Conservation (phyloP, 30 jellyfish, hydroid and myxozoan genomes). For the Aurelia sp. region DNA sequence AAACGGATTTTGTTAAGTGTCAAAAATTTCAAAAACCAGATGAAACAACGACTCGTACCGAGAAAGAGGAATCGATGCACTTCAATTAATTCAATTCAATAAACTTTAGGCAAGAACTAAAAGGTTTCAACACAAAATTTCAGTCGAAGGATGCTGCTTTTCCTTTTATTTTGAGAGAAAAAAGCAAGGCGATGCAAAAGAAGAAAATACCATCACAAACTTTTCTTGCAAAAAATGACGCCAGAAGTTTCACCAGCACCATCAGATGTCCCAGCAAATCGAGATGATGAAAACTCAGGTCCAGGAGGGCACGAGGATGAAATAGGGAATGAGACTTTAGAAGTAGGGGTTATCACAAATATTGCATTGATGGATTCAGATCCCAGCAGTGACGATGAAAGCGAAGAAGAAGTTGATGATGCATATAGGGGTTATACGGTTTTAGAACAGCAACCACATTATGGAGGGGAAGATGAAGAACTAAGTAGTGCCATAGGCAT, state of each 20-base stretch:
- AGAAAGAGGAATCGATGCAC: too few relatives aligned
- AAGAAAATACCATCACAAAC: background rate
- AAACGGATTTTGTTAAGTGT: too few relatives aligned
- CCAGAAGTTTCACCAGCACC: conserved; percentile 49
- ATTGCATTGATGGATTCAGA: conserved; percentile 12
- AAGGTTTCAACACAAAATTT: too few relatives aligned
- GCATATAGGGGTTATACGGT: conserved; percentile 22
- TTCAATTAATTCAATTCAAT: too few relatives aligned
- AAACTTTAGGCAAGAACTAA: too few relatives aligned
- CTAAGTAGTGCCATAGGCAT: too few relatives aligned
- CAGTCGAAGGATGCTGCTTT: too few relatives aligned
- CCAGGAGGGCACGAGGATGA: background rate
- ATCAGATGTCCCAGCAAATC: conserved; percentile 36
- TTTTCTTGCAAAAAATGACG: background rate
- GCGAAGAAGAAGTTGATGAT: background rate
- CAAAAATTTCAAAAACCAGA: too few relatives aligned
- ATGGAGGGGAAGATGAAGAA: conserved; percentile 13
- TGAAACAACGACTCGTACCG: too few relatives aligned
- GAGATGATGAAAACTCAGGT: background rate
- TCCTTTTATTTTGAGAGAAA: too few relatives aligned
- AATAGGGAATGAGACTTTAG: background rate
- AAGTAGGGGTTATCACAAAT: background rate
- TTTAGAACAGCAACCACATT: conserved; percentile 18
- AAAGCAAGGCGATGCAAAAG: too few relatives aligned
- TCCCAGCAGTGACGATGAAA: conserved; percentile 32